phyloP scores from a whole-genome alignment of 2,888 invertebrate species.

The Synanthedon tipuliformis region DNA sequence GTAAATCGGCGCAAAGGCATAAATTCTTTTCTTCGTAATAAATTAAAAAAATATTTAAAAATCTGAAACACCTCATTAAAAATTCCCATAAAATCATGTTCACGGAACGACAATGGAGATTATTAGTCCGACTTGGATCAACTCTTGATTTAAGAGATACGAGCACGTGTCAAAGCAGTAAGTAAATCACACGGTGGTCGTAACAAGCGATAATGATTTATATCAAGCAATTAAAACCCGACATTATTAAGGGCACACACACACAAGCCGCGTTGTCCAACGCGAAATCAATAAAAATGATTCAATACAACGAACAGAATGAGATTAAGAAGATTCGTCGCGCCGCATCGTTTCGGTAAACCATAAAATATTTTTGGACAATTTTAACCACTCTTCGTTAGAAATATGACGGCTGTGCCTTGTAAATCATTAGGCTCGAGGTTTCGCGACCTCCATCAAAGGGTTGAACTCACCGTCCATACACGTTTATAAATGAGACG shows the following conservation, averaged over 20 bases:
- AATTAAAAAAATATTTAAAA: conserved; percentile 1
- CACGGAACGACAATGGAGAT: conserved; percentile 48
- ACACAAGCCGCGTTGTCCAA: conserved; percentile 13
- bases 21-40: background rate
- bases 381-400: conserved; percentile 36
- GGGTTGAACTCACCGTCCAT: conserved; percentile 11
- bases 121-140: conserved; percentile 22
- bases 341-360: conserved; percentile 27
- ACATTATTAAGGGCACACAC: conserved; percentile 39
- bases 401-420: conserved; percentile 41
- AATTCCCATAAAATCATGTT: conserved; percentile 42
- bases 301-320: conserved; percentile 29
- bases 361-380: conserved; percentile 63
- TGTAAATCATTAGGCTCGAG: conserved; percentile 55
- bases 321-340: conserved; percentile 55
- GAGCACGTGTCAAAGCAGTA: conserved; percentile 54
- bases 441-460: conserved; percentile 48
- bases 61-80: conserved; percentile 55
- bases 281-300: conserved; percentile 19
- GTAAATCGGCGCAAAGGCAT: no score
- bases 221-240: conserved; percentile 59
- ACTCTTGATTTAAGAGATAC: conserved; percentile 47
- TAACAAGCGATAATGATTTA: conserved; percentile 63
- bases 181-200: conserved; percentile 59
- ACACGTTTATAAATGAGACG: conserved; percentile 2